These are phyloP conservation scores for Drosophila ogumai DNA, from an alignment of 1,140 invertebrate species.

Conservation along the genomic window DNA sequence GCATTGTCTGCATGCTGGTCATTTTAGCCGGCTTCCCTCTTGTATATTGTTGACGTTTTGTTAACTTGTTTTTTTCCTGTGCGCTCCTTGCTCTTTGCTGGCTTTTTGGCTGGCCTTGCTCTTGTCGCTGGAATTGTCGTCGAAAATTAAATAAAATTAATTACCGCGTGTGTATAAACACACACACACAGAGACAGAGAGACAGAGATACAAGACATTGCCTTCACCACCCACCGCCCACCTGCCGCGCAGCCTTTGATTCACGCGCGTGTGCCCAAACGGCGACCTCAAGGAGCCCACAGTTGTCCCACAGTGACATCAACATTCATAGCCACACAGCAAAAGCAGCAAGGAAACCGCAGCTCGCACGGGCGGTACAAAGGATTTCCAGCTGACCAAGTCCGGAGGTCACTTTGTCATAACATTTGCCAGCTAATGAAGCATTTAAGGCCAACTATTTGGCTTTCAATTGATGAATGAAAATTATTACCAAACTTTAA, in stretches of 20 bases:
- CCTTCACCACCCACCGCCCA: constrained; percentile 1
- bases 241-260: constrained; percentile 41
- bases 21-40: constrained; percentile 59
- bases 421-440: constrained; percentile 18
- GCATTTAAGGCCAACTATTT: background rate
- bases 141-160: constrained; percentile 84
- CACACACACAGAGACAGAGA: constrained; percentile 10
- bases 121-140: constrained; percentile 77
- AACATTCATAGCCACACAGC: constrained; percentile 22
- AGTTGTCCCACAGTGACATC: constrained; percentile 36
- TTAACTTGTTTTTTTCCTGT: constrained; percentile 82
- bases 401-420: constrained; percentile 32
- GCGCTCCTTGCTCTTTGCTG: constrained; percentile 6
- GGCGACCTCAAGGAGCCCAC: constrained; percentile 34
- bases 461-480: background rate
- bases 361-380: constrained; percentile 7
- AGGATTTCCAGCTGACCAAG: constrained; percentile 30
- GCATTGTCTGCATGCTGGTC: constrained; percentile 52
- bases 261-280: constrained; percentile 68
- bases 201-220: constrained; percentile 5
- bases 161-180: constrained; percentile 70
- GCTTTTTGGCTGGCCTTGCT: constrained; percentile 43
- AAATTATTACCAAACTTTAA: background rate
- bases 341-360: constrained; percentile 17
- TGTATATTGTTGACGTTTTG: constrained; percentile 70